Evolutionary conservation across 2,113 vertebrate species (phyloP).

Genomic region (Anoplopoma fimbria): DNA sequence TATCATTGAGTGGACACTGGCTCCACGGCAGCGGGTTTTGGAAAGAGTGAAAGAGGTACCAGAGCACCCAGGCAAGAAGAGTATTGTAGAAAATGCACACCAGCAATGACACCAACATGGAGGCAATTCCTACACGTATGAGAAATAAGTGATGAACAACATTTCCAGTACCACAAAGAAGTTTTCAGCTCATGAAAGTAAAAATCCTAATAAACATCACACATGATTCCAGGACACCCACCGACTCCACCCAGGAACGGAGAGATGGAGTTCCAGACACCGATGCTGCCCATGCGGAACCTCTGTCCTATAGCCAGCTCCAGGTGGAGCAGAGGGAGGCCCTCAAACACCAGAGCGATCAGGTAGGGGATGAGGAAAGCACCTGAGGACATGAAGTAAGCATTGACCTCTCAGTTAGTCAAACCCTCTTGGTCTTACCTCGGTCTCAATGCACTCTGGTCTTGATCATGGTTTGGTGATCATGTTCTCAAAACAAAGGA

Average conservation of each 20-base stretch:
- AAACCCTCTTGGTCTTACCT: too few species aligned
- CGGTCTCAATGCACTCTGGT: too few species aligned
- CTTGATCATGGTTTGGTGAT: background rate
- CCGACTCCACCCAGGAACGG: slow-evolving; percentile 89
- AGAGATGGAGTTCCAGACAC: slow-evolving; percentile 89
- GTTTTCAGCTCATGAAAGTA: background rate
- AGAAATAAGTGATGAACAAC: background rate
- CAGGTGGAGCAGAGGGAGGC: slow-evolving; percentile 89
- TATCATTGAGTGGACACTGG: slow-evolving; percentile 83
- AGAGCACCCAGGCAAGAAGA: slow-evolving; percentile 89
- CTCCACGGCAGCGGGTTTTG: slow-evolving; percentile 91
- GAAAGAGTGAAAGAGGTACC: slow-evolving; percentile 92
- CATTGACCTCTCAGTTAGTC: background rate
- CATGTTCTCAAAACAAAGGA: background rate
- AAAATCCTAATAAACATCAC: background rate
- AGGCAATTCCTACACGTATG: slow-evolving; percentile 79
- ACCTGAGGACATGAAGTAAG: slow-evolving; percentile 76
- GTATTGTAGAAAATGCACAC: slow-evolving; percentile 89
- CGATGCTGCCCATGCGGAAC: slow-evolving; percentile 86
- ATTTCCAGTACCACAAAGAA: background rate
- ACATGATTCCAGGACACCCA: slow-evolving; percentile 57
- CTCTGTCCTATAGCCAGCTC: slow-evolving; percentile 92
- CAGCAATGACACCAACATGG: slow-evolving; percentile 83
- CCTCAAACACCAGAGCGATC: slow-evolving; percentile 89
- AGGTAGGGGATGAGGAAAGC: slow-evolving; percentile 95